Evolutionary conservation across 2,113 vertebrate genomes (phyloP).

Genomic region (Edolisoma coerulescens): DNA sequence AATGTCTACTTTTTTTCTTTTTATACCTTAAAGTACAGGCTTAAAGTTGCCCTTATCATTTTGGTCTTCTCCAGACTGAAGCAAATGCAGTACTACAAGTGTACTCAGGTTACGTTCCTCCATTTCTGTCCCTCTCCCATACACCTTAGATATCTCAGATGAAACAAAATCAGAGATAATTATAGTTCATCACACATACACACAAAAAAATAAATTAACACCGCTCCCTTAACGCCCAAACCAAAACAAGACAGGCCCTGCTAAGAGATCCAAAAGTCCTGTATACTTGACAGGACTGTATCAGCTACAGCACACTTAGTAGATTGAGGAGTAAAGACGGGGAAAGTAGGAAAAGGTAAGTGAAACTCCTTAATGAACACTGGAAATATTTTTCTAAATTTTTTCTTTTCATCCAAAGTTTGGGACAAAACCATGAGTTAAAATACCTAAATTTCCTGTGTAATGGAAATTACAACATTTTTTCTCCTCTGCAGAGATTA

Average conservation of each 20-base stretch:
- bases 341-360: neutral
- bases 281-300: neutral
- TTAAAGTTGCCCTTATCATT: neutral
- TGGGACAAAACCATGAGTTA: neutral
- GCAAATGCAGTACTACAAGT: neutral
- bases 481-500: neutral
- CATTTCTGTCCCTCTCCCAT: neutral
- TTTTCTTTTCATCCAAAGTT: neutral
- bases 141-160: neutral
- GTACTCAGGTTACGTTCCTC: neutral
- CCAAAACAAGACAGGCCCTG: neutral
- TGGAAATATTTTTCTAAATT: neutral
- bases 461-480: neutral
- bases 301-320: neutral
- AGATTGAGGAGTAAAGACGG: neutral
- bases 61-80: neutral
- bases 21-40: neutral
- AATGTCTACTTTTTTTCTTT: neutral
- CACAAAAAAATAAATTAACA: neutral
- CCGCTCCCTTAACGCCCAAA: accelerated
- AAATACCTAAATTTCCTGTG: neutral
- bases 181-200: neutral
- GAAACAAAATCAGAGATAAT: neutral
- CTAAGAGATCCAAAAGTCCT: neutral
- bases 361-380: neutral